These are phyloP conservation scores for Corythoichthys haematopterus DNA, from an alignment of 2,113 vertebrate species.

Conservation along the genomic window DNA sequence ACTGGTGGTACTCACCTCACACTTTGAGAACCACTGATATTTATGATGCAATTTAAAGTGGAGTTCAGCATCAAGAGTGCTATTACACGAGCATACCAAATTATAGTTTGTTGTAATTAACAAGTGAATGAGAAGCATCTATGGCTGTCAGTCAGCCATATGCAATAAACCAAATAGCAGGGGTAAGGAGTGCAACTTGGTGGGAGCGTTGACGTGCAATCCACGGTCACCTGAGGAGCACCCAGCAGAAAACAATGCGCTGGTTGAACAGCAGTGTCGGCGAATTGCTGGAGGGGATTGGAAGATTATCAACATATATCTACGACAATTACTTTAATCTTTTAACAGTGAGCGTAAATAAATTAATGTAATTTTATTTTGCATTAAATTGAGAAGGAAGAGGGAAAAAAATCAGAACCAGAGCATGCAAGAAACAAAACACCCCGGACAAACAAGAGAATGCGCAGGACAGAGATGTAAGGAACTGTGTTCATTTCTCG, in stretches of 20 bases:
- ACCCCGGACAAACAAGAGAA: not conserved
- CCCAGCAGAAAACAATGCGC: conserved; percentile 85
- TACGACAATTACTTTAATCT: not conserved
- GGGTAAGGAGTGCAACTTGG: not conserved
- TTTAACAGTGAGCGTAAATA: not conserved
- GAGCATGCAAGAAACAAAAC: conserved; percentile 19
- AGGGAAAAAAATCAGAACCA: not conserved
- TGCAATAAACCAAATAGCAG: not conserved
- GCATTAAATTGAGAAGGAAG: not conserved
- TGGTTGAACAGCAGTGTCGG: conserved; percentile 88
- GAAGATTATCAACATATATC: not conserved
- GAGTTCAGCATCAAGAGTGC: not conserved
- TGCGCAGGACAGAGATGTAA: not conserved
- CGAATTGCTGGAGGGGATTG: conserved; percentile 76
- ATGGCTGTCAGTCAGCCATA: not conserved
- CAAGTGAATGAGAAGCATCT: not conserved
- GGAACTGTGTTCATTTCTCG: not conserved
- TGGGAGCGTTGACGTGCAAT: not conserved
- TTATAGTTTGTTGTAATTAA: not conserved
- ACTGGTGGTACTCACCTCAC: too few relatives aligned
- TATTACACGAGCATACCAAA: not conserved
- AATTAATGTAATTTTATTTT: not conserved
- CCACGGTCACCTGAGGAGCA: conserved; percentile 85
- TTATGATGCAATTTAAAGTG: not conserved
- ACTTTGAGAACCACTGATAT: not conserved